A percentile compares a stretch with the other conserved stretches of the same genome.
phyloP scores from a whole-genome alignment of 2,888 invertebrate genomes.

The Apamea anceps region DNA sequence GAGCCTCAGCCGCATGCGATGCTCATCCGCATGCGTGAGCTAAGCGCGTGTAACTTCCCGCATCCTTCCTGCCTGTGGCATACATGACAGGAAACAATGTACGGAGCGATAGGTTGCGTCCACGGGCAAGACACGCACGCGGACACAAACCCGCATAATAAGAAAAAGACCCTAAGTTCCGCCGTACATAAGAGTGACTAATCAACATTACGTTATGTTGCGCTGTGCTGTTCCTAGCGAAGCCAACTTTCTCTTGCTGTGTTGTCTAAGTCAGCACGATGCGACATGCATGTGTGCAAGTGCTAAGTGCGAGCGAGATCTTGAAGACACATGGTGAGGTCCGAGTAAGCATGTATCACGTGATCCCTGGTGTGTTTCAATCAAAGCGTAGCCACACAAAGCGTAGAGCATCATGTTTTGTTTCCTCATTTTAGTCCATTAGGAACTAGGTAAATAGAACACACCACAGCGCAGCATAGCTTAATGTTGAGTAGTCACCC shows the following conservation, averaged over 20 bases:
- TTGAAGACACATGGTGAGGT: background rate
- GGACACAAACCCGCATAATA: background rate
- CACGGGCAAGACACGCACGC: background rate
- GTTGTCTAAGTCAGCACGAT: background rate
- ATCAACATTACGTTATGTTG: background rate
- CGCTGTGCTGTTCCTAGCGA: background rate
- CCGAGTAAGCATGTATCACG: background rate
- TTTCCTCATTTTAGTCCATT: too few relatives aligned
- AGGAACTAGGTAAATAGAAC: background rate
- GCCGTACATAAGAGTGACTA: background rate
- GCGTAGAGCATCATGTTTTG: background rate
- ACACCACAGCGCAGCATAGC: background rate
- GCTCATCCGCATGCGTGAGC: too few relatives aligned
- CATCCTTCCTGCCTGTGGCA: background rate
- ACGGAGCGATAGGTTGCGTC: background rate
- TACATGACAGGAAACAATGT: background rate
- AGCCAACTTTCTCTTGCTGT: background rate
- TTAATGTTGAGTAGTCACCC: background rate
- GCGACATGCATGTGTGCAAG: background rate
- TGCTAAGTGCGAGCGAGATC: background rate
- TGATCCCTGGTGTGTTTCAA: background rate
- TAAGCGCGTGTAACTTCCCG: too few relatives aligned
- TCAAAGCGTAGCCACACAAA: background rate
- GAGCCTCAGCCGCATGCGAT: too few relatives aligned
- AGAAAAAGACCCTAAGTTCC: background rate